Evolutionary conservation across 2,888 invertebrate species (phyloP), one percentile per base, ranked within the genome.

Genomic region (Chrysolina oricalcia): DNA sequence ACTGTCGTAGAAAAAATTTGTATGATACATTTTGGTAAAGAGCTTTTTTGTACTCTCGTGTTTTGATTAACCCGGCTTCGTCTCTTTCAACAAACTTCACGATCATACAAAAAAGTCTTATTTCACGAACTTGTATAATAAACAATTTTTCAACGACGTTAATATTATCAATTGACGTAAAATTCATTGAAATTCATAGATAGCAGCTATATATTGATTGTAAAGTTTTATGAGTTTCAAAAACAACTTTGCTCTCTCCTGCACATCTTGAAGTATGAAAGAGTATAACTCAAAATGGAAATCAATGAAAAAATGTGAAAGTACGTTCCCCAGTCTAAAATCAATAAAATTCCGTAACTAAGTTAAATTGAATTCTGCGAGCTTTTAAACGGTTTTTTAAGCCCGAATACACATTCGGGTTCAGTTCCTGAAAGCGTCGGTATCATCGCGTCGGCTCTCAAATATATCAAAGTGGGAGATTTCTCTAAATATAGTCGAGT

Each of bases 341-440:
- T 76, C 68, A 46, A 41, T 71, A 65, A 15, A 53, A 62, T 40
- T 66, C 23, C 53, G 64, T 59, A 68, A 76, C 67, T 41, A 68
- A 74, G 73, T 76, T 76, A 72, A 74, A 74, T 76, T 74, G 73
- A 76, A 72, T 76, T 76, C 69, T 43, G 56, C 40, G 59, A 65
- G 69, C 63, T 65, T 59, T 73, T 40, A 73, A 74, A 67, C 41
- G 66, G 68, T 43, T 62, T 69, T 71, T 46, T 63, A 63, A 73
- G 67, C 64, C 67, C 48, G 63, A 73, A 68, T 68, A 64, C 27
- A 70, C 71, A 70, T n/a, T 50, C 48, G 65, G 67, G 72, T 71
- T 63, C 46, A 50, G 64, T 50, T 43, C 43, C 21, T 69, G 46
- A 53, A 66, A 67, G 71, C 62, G 13, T 71, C 19, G 59, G 48